phyloP scores from a whole-genome alignment of 2,888 invertebrate genomes.

The Drosophila merina region DNA sequence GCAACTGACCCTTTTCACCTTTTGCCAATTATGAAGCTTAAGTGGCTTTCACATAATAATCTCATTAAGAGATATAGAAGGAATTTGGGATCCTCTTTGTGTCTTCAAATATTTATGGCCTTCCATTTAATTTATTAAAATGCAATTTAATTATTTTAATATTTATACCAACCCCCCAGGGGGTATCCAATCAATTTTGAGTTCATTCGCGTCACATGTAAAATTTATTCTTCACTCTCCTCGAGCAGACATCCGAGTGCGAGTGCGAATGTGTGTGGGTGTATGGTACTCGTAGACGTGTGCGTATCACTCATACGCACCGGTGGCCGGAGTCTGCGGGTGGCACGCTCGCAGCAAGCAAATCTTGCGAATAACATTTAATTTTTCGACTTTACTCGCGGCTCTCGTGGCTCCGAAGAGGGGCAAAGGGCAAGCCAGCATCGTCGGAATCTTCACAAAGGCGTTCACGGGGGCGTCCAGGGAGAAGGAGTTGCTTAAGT shows the following conservation, averaged over 20 bases:
- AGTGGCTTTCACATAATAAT: conserved; percentile 27
- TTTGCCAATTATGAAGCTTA: conserved; percentile 34
- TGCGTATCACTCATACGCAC: conserved; percentile 61
- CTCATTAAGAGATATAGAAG: too few species aligned
- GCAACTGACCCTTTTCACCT: conserved; percentile 21
- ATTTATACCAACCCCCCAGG: conserved; percentile 12
- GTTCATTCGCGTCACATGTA: conserved; percentile 39
- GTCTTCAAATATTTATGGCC: conserved; percentile 28
- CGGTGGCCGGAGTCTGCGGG: conserved; percentile 28
- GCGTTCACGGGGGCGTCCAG: not conserved
- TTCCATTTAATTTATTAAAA: conserved; percentile 44
- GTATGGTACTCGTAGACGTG: conserved; percentile 33
- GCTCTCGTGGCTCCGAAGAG: conserved; percentile 19
- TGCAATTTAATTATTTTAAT: conserved; percentile 48
- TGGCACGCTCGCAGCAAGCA: conserved; percentile 50
- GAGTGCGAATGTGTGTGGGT: conserved; percentile 25
- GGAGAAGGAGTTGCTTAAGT: conserved; percentile 12
- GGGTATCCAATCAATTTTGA: conserved; percentile 50
- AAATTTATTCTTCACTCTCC: conserved; percentile 50
- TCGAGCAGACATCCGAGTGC: conserved; percentile 31
- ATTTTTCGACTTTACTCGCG: conserved; percentile 63
- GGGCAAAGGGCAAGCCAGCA: not conserved
- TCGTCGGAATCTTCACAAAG: conserved; percentile 2
- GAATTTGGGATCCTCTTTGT: too few species aligned
- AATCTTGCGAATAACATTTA: conserved; percentile 65